Base-by-base conservation (phyloP, 2,888 invertebrate genomes). In the Hydroisotoma schaefferi region DNA sequence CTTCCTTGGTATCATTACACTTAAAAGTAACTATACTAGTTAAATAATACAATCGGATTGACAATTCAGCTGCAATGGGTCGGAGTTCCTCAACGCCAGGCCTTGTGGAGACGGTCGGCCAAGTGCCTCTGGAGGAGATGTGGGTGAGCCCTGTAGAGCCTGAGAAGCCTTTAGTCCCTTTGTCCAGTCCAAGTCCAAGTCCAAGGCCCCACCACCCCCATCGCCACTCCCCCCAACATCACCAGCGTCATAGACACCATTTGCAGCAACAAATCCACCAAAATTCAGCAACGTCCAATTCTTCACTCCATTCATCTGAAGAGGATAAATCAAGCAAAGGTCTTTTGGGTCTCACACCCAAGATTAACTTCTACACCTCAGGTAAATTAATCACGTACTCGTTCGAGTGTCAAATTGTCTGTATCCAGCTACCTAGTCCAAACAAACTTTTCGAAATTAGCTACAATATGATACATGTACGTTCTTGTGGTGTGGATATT, bases 51-150 rank as follows among this genome's bases (percentile, higher is more conserved):
- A n/a, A n/a, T n/a, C n/a, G n/a, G n/a, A n/a, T n/a, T n/a, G n/a
- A n/a, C n/a, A n/a, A n/a, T n/a, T 71, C 81, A 92, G 93, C 90
- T 80, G 91, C 93, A 74, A 88, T 94, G 87, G 91, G 94, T 74
- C 85, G 95, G 75, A 93, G 94, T 78, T 91, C 91, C 77, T 95
- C 95, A 74, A 94, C 97, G 62, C 95, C 97, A 15, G 95, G 94
- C 47, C 82, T 95, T 74, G 88, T 97, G 73, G 95, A 97, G 80
- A 92, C 94, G 60, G 84, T 86, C 73, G 94, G 94, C 61, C 88
- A 90, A 75, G 84, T 92, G 72, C 87, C 94, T 61, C 81, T 93
- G 72, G 92, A 93, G 79, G 87, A 88, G 69, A 88, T 88, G 88
- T 85, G 87, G 85, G 79, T 88, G 67, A 82, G 84, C 55, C 82